Evolutionary conservation across 1,140 invertebrate genomes (phyloP).

Genomic region (Macrostomum lignano): DNA sequence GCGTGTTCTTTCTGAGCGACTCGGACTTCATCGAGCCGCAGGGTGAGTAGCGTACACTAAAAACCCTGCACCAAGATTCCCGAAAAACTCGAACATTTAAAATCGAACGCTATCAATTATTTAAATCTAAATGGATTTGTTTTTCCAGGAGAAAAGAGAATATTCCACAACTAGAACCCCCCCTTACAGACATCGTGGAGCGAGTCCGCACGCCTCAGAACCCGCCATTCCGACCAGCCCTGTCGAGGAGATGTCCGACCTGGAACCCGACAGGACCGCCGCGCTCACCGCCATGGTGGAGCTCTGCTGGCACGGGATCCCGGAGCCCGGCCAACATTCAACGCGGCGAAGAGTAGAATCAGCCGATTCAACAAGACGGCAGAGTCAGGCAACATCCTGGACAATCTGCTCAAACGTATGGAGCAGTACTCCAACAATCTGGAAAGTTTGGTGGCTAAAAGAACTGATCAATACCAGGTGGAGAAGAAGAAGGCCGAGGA

Average conservation of each 20-base stretch:
- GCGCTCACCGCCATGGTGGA: too few relatives aligned
- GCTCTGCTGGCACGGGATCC: too few relatives aligned
- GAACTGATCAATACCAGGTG: constrained; percentile 73
- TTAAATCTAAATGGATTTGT: too few relatives aligned
- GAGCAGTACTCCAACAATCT: constrained; percentile 92
- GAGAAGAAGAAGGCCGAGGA: constrained; percentile 90
- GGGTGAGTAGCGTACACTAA: constrained; percentile 31
- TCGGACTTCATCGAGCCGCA: constrained; percentile 36
- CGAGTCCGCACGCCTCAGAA: too few relatives aligned
- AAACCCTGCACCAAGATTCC: constrained; percentile 11
- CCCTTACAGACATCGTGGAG: constrained; percentile 1
- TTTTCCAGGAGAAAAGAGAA: neutral
- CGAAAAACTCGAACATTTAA: too few relatives aligned
- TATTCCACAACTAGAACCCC: neutral
- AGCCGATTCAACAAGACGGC: too few relatives aligned
- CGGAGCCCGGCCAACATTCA: too few relatives aligned
- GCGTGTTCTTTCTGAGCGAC: constrained; percentile 53
- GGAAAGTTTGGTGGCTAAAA: constrained; percentile 66
- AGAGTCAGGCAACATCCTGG: constrained; percentile 68
- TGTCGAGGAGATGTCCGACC: too few relatives aligned
- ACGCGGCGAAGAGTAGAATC: too few relatives aligned
- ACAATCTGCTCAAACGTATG: constrained; percentile 81
- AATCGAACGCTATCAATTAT: too few relatives aligned
- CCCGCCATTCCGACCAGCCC: too few relatives aligned
- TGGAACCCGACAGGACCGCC: too few relatives aligned